These are phyloP conservation scores for Nomada hirtipes DNA, from an alignment of 2,888 invertebrate genomes.

Conservation along the genomic window DNA sequence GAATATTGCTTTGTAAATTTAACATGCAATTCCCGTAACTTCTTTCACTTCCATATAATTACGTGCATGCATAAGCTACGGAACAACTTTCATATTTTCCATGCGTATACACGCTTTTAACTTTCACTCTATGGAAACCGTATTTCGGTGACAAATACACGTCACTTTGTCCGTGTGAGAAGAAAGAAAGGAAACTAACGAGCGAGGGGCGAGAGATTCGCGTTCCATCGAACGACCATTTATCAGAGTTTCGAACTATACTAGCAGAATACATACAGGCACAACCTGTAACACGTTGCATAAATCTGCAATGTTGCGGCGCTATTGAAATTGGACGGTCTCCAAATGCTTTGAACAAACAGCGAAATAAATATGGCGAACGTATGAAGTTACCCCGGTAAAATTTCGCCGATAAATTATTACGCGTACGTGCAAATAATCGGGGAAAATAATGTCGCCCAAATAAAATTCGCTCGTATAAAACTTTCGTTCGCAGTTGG, in stretches of 20 bases:
- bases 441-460: not conserved
- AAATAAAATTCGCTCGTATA: not conserved
- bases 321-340: conserved; percentile 31
- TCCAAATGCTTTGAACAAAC: conserved; percentile 43
- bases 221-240: conserved; percentile 43
- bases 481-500: not conserved
- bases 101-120: not conserved
- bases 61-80: not conserved
- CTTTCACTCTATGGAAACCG: not conserved
- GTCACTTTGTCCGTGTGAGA: conserved; percentile 11
- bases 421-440: conserved; percentile 14
- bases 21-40: no score
- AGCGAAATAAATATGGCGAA: conserved; percentile 36
- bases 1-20: no score
- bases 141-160: conserved; percentile 18
- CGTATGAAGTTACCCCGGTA: conserved; percentile 9
- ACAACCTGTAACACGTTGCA: conserved; percentile 30
- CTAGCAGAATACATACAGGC: conserved; percentile 37
- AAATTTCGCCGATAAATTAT: conserved; percentile 32
- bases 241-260: conserved; percentile 41
- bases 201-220: not conserved
- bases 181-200: not conserved
- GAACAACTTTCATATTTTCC: not conserved
- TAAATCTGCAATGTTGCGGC: conserved; percentile 46
- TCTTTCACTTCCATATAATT: no score